Conservation (phyloP, 2,797 vertebrate genomes). For the Characodon lateralis region DNA sequence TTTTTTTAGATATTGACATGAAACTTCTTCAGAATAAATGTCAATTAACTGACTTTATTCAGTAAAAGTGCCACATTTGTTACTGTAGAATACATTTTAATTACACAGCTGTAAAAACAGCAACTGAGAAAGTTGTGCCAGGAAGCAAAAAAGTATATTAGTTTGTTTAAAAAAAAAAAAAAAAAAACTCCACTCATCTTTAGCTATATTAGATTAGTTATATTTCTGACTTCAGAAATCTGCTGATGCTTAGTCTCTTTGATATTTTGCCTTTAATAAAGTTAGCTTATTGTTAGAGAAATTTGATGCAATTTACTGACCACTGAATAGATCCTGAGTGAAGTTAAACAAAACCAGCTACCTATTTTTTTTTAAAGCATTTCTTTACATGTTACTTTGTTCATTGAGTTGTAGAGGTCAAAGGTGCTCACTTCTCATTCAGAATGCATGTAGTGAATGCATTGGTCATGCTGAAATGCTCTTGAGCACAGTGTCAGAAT, state of each 20-base stretch:
- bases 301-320: background rate
- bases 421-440: background rate
- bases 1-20: too few species aligned
- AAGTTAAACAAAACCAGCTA: background rate
- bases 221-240: background rate
- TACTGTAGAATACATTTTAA: background rate
- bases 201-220: background rate
- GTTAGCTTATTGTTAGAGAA: background rate
- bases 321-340: background rate
- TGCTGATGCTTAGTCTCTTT: background rate
- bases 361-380: too few species aligned
- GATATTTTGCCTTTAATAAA: background rate
- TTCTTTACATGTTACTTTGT: too few species aligned
- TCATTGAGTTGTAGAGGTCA: background rate
- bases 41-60: background rate
- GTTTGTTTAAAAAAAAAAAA: background rate
- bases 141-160: background rate
- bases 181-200: background rate
- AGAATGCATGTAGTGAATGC: background rate
- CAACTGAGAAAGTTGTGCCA: background rate
- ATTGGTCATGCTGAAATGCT: background rate
- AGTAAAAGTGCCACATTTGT: background rate
- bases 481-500: background rate
- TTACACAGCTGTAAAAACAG: background rate
- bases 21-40: background rate